phyloP scores from a whole-genome alignment of 2,888 invertebrate species.

The Drosophila mimetica region DNA sequence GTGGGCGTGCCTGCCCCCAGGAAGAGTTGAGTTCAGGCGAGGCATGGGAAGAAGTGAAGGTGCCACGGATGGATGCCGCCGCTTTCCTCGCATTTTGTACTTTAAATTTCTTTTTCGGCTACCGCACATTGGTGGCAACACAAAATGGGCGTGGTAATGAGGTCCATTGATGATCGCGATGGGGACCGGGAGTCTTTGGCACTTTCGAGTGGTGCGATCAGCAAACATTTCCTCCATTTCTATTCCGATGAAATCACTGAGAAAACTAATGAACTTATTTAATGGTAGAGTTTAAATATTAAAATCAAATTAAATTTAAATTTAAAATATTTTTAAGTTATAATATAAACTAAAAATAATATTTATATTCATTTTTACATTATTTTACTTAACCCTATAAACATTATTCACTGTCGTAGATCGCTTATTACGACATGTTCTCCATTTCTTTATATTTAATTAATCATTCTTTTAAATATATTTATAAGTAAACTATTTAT shows the following conservation, averaged over 20 bases:
- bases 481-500: too few relatives aligned
- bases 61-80: slow-evolving; percentile 58
- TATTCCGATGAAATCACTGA: slow-evolving; percentile 1
- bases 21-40: slow-evolving; percentile 60
- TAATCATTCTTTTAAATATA: too few relatives aligned
- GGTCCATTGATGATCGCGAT: slow-evolving; percentile 40
- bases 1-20: slow-evolving; percentile 63
- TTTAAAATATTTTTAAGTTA: too few relatives aligned
- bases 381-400: too few relatives aligned
- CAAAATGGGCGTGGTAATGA: slow-evolving; percentile 69
- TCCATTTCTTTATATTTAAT: too few relatives aligned
- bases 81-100: slow-evolving; percentile 15
- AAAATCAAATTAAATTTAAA: too few relatives aligned
- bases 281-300: too few relatives aligned
- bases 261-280: neutral
- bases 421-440: too few relatives aligned
- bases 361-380: too few relatives aligned
- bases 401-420: too few relatives aligned
- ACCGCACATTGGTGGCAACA: slow-evolving; percentile 73
- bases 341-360: too few relatives aligned
- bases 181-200: slow-evolving; percentile 60
- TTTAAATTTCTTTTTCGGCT: slow-evolving; percentile 46
- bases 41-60: slow-evolving; percentile 53
- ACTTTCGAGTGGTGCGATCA: slow-evolving; percentile 49
- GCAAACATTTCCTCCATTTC: slow-evolving; percentile 13